Base-by-base conservation (phyloP, 2,888 invertebrate species). In the Apantesis nais region DNA sequence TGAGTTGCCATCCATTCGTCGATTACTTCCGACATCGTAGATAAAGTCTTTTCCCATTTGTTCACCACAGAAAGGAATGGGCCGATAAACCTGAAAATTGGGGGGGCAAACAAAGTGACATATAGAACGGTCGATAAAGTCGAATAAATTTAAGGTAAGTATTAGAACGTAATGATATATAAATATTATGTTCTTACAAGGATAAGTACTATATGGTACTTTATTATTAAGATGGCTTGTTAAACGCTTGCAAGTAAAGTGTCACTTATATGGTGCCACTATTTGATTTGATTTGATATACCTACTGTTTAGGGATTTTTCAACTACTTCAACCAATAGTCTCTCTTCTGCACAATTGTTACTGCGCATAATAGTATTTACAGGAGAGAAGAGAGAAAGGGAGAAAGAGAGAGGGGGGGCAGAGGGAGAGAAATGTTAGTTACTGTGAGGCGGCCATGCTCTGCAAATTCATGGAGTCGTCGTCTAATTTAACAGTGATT, bases 1-100 rank as follows among this genome's bases (percentile, higher is more conserved):
- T 99, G 99, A 4, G 98, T 97, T 5, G 96, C 96, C 87, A 97
- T 93, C 99, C 99, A 99, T 78, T 97, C 97, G 73, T 98, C 98
- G 3, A 99, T 96, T 11, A 98, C 98, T 90, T 98, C 98, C 0
- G 97, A 97, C 73, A 98, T 97, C 14, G 96, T 95, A 0, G 98
- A 97, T 83, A 99, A 91, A 2, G 96, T 96, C 74, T 97, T 97
- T 84, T 99, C 99, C 98, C 98, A 98, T 74, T 96, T 97, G 86
- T 98, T 98, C 0, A 99, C 98, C 41, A 96, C 96, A 29, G 94
- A 91, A 64, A 98, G 92, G 93, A 99, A 99, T 0, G 99, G 99
- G 0, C 98, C 98, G 71, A 99, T 97, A 88, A 98, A 99, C 86
- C 97, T 97, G 79, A 29, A 66, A 31, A 16, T 11, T 25, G 2